phyloP scores from a whole-genome alignment of 2,113 vertebrate species.

The Protobothrops mucrosquamatus region DNA sequence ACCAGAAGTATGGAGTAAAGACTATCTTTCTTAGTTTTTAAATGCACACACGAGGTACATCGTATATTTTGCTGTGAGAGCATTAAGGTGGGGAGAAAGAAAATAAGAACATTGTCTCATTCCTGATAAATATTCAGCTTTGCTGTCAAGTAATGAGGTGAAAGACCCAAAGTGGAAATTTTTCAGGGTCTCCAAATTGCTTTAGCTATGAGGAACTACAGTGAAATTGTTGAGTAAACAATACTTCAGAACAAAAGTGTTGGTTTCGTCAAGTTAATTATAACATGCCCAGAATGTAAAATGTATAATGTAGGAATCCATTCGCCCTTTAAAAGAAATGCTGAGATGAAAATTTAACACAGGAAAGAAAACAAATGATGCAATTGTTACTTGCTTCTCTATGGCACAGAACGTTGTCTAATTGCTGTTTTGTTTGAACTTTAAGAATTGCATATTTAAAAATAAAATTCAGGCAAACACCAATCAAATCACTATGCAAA shows the following conservation, averaged over 20 bases:
- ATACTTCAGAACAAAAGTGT: slow-evolving; percentile 4
- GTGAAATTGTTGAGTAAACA: not conserved
- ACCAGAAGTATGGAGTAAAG: not conserved
- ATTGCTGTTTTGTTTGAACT: slow-evolving; percentile 13
- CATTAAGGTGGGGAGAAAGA: not conserved
- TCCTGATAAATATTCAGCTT: not conserved
- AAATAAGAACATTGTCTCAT: not conserved
- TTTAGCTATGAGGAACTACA: slow-evolving; percentile 19
- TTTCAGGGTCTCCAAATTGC: slow-evolving; percentile 20
- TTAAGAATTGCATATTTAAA: not conserved
- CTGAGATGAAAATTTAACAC: not conserved
- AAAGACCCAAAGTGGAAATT: slow-evolving; percentile 27
- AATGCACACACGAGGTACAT: not conserved
- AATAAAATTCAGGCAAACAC: not conserved
- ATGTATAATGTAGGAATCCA: not conserved
- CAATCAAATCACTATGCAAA: not conserved
- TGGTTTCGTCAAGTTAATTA: slow-evolving; percentile 6
- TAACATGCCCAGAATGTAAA: not conserved
- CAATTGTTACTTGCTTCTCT: not conserved
- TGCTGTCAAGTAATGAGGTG: slow-evolving; percentile 25
- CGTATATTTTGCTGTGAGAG: not conserved
- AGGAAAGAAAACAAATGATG: not conserved
- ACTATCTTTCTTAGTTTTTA: not conserved
- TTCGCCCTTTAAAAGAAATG: slow-evolving; percentile 16
- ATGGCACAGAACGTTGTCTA: not conserved